These are phyloP conservation scores for Ectemnius continuus DNA, from an alignment of 2,888 invertebrate genomes.

Conservation along the genomic window DNA sequence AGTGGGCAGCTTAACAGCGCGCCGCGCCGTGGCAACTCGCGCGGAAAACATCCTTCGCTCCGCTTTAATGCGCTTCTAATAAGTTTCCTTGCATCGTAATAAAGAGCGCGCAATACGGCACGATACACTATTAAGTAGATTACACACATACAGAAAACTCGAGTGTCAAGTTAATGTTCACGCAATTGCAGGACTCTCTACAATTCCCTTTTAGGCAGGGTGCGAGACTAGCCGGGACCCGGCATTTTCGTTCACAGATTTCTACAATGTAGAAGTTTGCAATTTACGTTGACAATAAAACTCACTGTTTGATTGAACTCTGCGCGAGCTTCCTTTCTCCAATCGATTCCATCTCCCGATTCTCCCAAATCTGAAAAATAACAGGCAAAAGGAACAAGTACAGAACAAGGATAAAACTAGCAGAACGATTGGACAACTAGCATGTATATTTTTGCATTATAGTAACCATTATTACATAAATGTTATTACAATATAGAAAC, in stretches of 20 bases:
- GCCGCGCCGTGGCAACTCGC: no score
- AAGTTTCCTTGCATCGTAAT: no score
- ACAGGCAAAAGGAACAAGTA: neutral
- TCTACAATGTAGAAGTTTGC: conserved; percentile 73
- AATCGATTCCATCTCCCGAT: neutral
- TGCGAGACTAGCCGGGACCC: conserved; percentile 57
- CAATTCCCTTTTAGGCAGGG: conserved; percentile 73
- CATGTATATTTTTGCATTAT: conserved; percentile 70
- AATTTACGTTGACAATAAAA: conserved; percentile 64
- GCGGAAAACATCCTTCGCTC: no score
- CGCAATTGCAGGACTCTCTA: conserved; percentile 73
- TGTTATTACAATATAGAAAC: conserved; percentile 75
- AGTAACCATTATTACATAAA: conserved; percentile 72
- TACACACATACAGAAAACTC: conserved; percentile 12
- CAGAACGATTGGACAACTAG: conserved; percentile 64
- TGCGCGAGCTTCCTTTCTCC: neutral
- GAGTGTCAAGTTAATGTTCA: conserved; percentile 49
- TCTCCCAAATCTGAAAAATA: neutral
- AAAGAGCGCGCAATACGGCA: conserved; percentile 11
- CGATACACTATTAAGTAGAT: conserved; percentile 30
- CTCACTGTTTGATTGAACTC: conserved; percentile 22
- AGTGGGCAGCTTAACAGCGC: no score
- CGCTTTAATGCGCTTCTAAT: conserved; percentile 14
- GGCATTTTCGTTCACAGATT: conserved; percentile 60
- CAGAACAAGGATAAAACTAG: conserved; percentile 21